Evolutionary conservation across 2,888 invertebrate species (phyloP).

Genomic region (Sisyra nigra): DNA sequence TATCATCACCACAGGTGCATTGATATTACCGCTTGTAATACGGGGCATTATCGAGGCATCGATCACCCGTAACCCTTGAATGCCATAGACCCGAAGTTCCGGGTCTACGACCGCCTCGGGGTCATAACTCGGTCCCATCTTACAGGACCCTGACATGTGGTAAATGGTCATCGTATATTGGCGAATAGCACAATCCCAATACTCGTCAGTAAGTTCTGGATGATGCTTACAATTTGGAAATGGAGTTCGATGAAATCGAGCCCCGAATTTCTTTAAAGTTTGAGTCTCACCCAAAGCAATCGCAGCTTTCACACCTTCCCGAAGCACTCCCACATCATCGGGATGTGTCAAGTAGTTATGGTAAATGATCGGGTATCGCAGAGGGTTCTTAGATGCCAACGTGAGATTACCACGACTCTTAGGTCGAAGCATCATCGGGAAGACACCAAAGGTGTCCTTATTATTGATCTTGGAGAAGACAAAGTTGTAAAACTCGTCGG

Average conservation of each 20-base stretch:
- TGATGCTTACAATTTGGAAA: constrained; percentile 72
- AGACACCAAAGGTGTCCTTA: constrained; percentile 63
- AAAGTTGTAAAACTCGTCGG: constrained; percentile 65
- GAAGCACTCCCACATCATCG: constrained; percentile 63
- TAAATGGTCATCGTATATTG: constrained; percentile 83
- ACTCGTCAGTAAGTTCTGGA: constrained; percentile 62
- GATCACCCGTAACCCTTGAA: constrained; percentile 63
- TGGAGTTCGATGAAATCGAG: constrained; percentile 55
- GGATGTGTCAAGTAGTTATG: constrained; percentile 86
- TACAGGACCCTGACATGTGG: constrained; percentile 68
- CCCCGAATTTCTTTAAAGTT: constrained; percentile 63
- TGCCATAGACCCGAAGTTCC: constrained; percentile 56
- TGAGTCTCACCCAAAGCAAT: constrained; percentile 64
- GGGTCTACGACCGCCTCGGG: constrained; percentile 72
- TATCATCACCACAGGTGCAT: constrained; percentile 78
- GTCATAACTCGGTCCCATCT: constrained; percentile 67
- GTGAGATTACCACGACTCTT: constrained; percentile 71
- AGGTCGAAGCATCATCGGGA: constrained; percentile 81
- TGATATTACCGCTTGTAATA: constrained; percentile 74
- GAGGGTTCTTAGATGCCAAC: constrained; percentile 48
- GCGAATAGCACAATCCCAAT: constrained; percentile 70
- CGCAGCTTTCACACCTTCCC: constrained; percentile 77
- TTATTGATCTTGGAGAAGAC: constrained; percentile 55
- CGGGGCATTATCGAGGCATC: constrained; percentile 82
- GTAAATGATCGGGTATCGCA: constrained; percentile 71